These are phyloP conservation scores for Mellilla xanthometata DNA, from an alignment of 2,888 invertebrate species.

Conservation along the genomic window DNA sequence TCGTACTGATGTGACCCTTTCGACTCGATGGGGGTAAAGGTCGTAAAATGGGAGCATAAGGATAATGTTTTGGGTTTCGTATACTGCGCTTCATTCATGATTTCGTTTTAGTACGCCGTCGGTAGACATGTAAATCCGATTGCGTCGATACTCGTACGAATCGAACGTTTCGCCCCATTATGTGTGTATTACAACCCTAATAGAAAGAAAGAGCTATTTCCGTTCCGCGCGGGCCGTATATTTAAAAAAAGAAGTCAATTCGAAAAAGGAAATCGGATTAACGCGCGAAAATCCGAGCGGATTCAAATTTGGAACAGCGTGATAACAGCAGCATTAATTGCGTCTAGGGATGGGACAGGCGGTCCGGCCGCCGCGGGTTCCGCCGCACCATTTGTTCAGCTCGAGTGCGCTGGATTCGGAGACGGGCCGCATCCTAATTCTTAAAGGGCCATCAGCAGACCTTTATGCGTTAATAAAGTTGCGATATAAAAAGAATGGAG, in stretches of 20 bases:
- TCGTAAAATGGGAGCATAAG: constrained; percentile 83
- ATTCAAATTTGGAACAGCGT: constrained; percentile 67
- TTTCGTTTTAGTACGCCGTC: constrained; percentile 78
- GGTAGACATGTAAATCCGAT: constrained; percentile 81
- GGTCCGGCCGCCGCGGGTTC: constrained; percentile 46
- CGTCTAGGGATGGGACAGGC: constrained; percentile 56
- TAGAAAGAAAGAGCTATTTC: constrained; percentile 46
- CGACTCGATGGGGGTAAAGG: constrained; percentile 80
- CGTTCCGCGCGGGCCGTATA: constrained; percentile 18
- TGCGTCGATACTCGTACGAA: constrained; percentile 69
- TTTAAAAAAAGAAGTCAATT: constrained; percentile 38
- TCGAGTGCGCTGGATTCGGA: constrained; percentile 62
- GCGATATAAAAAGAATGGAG: constrained; percentile 81
- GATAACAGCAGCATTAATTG: constrained; percentile 71
- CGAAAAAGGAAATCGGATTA: constrained; percentile 32
- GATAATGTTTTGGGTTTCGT: constrained; percentile 82
- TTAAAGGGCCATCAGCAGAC: constrained; percentile 80
- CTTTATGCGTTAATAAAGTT: constrained; percentile 83
- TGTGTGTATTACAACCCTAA: constrained; percentile 72
- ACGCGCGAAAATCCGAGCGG: constrained; percentile 41
- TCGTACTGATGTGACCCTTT: constrained; percentile 78
- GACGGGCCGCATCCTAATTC: constrained; percentile 79
- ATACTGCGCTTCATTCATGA: constrained; percentile 82
- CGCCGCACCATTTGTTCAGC: constrained; percentile 72
- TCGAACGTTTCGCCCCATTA: constrained; percentile 61